Conservation (phyloP, 1,140 invertebrate genomes). For the Lucilia cuprina region DNA sequence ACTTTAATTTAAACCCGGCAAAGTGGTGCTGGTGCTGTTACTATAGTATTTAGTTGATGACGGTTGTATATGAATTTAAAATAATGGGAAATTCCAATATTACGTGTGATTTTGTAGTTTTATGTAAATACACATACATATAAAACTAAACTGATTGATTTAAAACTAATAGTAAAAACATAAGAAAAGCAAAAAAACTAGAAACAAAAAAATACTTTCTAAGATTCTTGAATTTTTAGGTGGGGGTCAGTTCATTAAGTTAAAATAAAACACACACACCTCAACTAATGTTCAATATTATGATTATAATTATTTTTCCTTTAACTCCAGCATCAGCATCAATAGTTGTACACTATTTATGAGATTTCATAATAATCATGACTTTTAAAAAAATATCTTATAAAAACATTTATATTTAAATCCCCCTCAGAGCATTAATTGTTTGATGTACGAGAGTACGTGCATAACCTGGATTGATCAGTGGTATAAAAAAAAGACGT, state of each 20-base stretch:
- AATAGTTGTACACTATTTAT: background rate
- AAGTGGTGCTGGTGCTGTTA: background rate
- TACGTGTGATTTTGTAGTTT: conserved; percentile 20
- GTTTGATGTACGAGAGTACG: background rate
- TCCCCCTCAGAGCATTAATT: background rate
- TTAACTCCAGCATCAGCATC: background rate
- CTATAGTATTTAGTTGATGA: background rate
- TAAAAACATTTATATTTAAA: background rate
- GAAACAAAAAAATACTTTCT: background rate
- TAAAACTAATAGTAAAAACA: background rate
- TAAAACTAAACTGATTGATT: background rate
- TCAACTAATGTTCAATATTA: no score
- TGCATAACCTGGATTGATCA: background rate
- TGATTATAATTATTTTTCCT: background rate
- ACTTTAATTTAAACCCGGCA: background rate
- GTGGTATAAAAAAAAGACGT: conserved; percentile 18
- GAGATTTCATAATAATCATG: conserved; percentile 24
- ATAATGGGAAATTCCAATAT: conserved; percentile 32
- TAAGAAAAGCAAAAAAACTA: background rate
- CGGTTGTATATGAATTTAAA: conserved; percentile 25
- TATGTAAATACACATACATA: background rate
- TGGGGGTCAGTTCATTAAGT: conserved; percentile 10
- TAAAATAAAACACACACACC: background rate
- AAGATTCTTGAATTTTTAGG: background rate
- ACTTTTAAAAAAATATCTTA: background rate